Evolutionary conservation across 2,888 invertebrate species (phyloP).

Genomic region (Achlya flavicornis): DNA sequence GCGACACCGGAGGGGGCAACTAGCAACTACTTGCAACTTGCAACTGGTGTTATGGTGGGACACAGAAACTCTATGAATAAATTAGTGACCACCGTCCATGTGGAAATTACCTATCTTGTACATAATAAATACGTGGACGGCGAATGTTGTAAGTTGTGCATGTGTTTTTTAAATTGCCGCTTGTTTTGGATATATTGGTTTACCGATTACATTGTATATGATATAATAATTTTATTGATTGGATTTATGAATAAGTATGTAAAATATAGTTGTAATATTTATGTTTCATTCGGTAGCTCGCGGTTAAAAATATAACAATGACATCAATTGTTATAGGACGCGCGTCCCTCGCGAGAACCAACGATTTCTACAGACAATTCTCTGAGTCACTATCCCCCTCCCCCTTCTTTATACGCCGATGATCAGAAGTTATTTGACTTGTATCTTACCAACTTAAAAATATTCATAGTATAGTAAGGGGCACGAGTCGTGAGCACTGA

Average conservation of each 20-base stretch:
- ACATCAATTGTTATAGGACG: no score
- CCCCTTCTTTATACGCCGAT: no score
- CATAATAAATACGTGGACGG: constrained; percentile 20
- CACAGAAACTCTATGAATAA: constrained; percentile 62
- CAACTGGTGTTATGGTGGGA: constrained; percentile 30
- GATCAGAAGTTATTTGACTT: no score
- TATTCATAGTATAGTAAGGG: no score
- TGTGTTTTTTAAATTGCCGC: constrained; percentile 4
- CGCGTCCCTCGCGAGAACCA: no score
- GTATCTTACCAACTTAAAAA: no score
- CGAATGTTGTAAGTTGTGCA: constrained; percentile 28
- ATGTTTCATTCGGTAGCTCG: no score
- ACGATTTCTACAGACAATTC: no score
- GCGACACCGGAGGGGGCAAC: constrained; percentile 29
- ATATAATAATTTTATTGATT: neutral
- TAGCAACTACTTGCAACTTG: constrained; percentile 9
- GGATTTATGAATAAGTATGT: constrained; percentile 7
- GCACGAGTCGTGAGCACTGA: no score
- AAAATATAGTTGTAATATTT: neutral
- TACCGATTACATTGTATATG: neutral
- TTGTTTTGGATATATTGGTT: neutral
- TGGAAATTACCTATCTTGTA: constrained; percentile 49
- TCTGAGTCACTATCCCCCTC: no score
- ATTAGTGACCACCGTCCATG: constrained; percentile 46
- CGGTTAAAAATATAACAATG: no score